These are phyloP conservation scores for Umimayanthus chanpuru DNA, from an alignment of 92 coral and sea anemone genomes.

Conservation along the genomic window DNA sequence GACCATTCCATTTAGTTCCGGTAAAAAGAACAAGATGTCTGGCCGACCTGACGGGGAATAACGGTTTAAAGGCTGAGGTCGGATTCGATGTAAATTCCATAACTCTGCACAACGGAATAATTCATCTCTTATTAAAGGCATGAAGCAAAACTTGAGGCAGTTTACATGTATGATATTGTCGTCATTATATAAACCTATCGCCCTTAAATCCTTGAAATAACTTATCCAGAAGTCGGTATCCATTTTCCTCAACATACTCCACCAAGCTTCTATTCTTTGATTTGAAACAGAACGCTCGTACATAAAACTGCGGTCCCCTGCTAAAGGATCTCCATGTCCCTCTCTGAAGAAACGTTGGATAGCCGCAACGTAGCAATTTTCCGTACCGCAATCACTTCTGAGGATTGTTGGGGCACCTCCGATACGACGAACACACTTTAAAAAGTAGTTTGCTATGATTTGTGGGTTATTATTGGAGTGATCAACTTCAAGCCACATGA, in stretches of 20 bases:
- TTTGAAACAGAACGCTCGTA: constrained; percentile 58
- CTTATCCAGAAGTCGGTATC: constrained; percentile 44
- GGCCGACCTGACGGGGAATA: constrained; percentile 21
- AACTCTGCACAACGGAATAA: constrained; percentile 36
- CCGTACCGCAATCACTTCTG: constrained; percentile 42
- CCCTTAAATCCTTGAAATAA: constrained; percentile 41
- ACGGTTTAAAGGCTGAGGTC: constrained; percentile 31
- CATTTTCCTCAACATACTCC: constrained; percentile 34
- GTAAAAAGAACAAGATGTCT: constrained; percentile 25
- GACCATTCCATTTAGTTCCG: constrained; percentile 20
- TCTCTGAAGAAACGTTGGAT: not conserved
- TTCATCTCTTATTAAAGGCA: constrained; percentile 40
- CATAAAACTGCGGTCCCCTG: constrained; percentile 39
- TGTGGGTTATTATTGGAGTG: constrained; percentile 14
- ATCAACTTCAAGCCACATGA: constrained; percentile 16
- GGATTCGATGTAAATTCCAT: constrained; percentile 37
- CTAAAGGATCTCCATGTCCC: constrained; percentile 32
- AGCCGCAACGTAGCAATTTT: constrained; percentile 37
- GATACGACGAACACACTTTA: constrained; percentile 16
- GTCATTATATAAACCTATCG: constrained; percentile 31
- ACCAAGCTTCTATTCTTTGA: constrained; percentile 71
- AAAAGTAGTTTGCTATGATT: constrained; percentile 5
- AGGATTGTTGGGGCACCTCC: constrained; percentile 22
- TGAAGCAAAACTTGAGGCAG: constrained; percentile 42
- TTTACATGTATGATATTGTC: constrained; percentile 35